Evolutionary conservation across 2,797 vertebrate species (phyloP), one percentile per base, ranked within the genome.

Genomic region (Crocodylus rhombifer): DNA sequence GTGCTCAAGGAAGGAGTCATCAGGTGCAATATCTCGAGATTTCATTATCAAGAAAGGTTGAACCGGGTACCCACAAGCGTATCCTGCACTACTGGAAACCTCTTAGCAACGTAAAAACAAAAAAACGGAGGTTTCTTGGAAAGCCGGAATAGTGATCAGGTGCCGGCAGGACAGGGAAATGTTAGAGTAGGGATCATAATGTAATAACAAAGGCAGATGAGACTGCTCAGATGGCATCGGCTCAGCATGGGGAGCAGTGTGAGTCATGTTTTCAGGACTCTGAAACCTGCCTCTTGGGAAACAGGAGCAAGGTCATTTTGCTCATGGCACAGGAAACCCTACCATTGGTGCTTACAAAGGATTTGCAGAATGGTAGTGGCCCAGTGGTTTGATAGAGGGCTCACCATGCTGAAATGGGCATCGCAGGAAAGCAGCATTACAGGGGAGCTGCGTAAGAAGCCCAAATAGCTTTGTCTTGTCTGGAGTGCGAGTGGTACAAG

Each of bases 191-290:
- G 79, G 30, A 51, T 13, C 12, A 7, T 30, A 79, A 57, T 13
- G 2, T 7, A 61, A 28, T 12, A 88, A 63, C 56, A 69, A 62
- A 5, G 55, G 71, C 30, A 67, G 36, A 1, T 9, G 77, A 55
- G 36, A 21, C 11, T 1, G 1, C 2, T 23, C 78, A 15, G 28
- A 0, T 0, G 61, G 36, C 5, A 51, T 51, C 42, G 10, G 30
- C 67, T 91, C 20, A 60, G 57, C 3, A 1, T 12, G 57, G 11
- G 30, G 56, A 20, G 6, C 76, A 15, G 2, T 10, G 42, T 11
- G 42, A 51, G 10, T 51, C 13, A 7, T 23, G 33, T 7, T 4
- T 36, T 71, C 67, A 33, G 12, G 30, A 33, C 65, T 21, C 9
- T 51, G 65, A 30, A 67, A 42, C 20, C 30, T 30, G 30, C 79